Evolutionary conservation across 2,113 vertebrate genomes (phyloP), one percentile per base, ranked within the genome.

Genomic region (Accipiter cooperii): DNA sequence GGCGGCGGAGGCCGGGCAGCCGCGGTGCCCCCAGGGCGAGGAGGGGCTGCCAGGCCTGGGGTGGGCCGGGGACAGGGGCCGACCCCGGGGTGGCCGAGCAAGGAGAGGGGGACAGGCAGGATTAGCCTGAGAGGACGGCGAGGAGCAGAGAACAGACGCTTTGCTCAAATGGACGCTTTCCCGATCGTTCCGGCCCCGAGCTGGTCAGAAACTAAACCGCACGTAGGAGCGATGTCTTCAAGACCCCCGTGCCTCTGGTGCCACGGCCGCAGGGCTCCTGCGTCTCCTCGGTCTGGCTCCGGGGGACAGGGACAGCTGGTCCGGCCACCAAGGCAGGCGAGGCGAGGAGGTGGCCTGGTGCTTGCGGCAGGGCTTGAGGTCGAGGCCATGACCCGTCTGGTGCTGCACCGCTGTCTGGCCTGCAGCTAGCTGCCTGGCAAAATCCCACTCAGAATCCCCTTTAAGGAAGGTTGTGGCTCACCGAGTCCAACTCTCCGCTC

Each of bases 331-430:
- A 6, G 40, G 51, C 33, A 7, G 29, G 2, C 1, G 0, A 14
- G 12, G 6, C 17, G 44, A 22, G 54, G 64, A 44, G 13, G 25
- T 5, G 8, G 31, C 25, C 22, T 33, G 31, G 10, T 11, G 42
- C 19, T 57, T 7, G 44, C 29, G 8, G 52, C 12, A 9, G 18
- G 29, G 40, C 60, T 54, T 4, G 2, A 26, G 5, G 24, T 5
- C 1, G 3, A 4, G 49, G 44, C 29, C 22, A 2, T 7, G 3
- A 3, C 18, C 18, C 0, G 6, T 1, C 14, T 25, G 65, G 21
- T 10, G 12, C 52, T 4, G 22, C 1, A 0, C 33, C 38, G 1
- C 17, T 0, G 1, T 8, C 4, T 64, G 0, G 0, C 12, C 2
- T 22, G 38, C 57, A 21, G n/a, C 52, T 42, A 19, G n/a, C 47